Percentiles rank a stretch among this genome's conserved stretches.
phyloP scores from a whole-genome alignment of 2,888 invertebrate species.

The Amorpha juglandis region DNA sequence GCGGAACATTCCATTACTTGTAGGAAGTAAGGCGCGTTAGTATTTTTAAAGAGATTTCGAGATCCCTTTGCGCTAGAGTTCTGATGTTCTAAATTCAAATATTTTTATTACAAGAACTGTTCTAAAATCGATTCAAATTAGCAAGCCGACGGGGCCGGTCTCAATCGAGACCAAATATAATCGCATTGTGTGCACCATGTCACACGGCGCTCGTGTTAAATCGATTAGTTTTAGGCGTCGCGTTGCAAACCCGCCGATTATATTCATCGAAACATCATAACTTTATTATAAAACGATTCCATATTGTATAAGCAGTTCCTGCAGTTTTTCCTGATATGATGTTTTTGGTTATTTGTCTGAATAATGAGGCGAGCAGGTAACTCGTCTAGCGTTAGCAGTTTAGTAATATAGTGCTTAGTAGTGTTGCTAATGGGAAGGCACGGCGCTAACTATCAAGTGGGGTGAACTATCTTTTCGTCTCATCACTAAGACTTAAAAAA shows the following conservation, averaged over 20 bases:
- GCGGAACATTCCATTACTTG: constrained; percentile 16
- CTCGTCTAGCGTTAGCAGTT: too few species aligned
- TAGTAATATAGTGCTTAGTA: too few species aligned
- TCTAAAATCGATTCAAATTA: not conserved
- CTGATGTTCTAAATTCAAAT: not conserved
- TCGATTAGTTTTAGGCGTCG: constrained; percentile 78
- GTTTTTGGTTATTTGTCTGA: not conserved
- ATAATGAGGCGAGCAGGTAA: too few species aligned
- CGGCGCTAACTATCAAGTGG: too few species aligned
- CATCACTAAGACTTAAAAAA: too few species aligned
- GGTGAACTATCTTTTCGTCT: too few species aligned
- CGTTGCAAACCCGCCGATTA: constrained; percentile 59
- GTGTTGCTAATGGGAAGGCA: too few species aligned
- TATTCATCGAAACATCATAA: constrained; percentile 37
- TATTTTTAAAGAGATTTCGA: not conserved
- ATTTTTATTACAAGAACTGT: not conserved
- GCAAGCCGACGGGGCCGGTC: constrained; percentile 13
- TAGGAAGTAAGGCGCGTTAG: not conserved
- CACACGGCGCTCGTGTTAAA: constrained; percentile 69
- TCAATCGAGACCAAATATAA: constrained; percentile 33
- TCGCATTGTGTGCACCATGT: constrained; percentile 64
- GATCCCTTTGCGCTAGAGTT: not conserved
- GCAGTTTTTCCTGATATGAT: not conserved
- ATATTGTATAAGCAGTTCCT: not conserved
- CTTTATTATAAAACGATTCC: not conserved